A percentile compares a stretch with the other conserved stretches of the same genome.
Conservation (phyloP, 1,140 invertebrate genomes). For the Euura lappo region DNA sequence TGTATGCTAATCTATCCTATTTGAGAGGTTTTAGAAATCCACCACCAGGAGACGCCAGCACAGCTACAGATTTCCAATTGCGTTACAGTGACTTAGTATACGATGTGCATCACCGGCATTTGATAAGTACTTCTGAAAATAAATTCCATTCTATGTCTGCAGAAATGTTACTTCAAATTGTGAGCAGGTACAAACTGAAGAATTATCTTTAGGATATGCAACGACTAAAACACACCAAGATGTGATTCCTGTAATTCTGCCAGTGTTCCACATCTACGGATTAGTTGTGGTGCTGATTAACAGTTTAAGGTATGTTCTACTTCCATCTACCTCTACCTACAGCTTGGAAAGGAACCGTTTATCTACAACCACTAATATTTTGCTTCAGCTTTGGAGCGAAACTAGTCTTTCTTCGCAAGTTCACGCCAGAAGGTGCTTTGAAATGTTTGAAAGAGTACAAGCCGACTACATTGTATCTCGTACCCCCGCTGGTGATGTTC, state of each 20-base stretch:
- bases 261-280: slow-evolving; percentile 84
- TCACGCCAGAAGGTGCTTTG: slow-evolving; percentile 66
- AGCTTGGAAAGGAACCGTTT: slow-evolving; percentile 55
- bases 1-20: no score
- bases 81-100: no score
- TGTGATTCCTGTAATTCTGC: slow-evolving; percentile 69
- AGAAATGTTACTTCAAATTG: slow-evolving; percentile 65
- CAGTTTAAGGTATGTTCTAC: slow-evolving; percentile 55
- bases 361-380: no score
- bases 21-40: no score
- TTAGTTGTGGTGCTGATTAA: slow-evolving; percentile 61
- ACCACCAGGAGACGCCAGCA: no score
- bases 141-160: no score
- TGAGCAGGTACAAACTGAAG: slow-evolving; percentile 32
- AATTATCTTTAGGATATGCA: background rate
- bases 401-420: slow-evolving; percentile 74
- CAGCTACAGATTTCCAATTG: no score
- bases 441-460: slow-evolving; percentile 62
- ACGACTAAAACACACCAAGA: slow-evolving; percentile 63
- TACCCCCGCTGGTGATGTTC: slow-evolving; percentile 72
- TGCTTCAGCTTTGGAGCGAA: slow-evolving; percentile 68
- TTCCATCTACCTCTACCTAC: no score
- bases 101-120: no score
- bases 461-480: slow-evolving; percentile 64
- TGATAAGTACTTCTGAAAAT: no score